Percentiles rank a stretch among this genome's conserved stretches.
Conservation (phyloP, 2,797 vertebrate genomes). For the Acrocephalus scirpaceus region DNA sequence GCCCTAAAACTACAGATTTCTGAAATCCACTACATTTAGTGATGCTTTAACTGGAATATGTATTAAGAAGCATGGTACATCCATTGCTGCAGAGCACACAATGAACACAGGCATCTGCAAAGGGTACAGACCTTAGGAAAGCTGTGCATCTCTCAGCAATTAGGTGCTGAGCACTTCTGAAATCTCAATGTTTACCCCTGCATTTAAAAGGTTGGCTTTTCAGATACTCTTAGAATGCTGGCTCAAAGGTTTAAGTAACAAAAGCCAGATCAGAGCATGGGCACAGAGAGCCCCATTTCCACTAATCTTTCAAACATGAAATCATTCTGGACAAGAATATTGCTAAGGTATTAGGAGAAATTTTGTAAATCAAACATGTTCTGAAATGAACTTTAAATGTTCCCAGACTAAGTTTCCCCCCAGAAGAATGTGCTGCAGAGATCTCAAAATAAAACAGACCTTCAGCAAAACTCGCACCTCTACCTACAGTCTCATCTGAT, state of each 20-base stretch:
- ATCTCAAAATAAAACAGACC: constrained; percentile 37
- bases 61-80: not conserved
- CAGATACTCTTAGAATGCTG: not conserved
- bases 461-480: constrained; percentile 39
- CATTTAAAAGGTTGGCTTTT: not conserved
- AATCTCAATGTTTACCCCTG: not conserved
- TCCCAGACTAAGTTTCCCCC: not conserved
- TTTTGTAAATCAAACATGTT: not conserved
- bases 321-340: not conserved
- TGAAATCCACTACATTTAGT: not conserved
- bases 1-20: not conserved
- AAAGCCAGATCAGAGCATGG: not conserved
- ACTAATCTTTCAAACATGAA: not conserved
- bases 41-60: not conserved
- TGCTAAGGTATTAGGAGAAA: not conserved
- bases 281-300: not conserved
- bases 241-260: not conserved
- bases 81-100: not conserved
- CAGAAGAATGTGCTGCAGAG: not conserved
- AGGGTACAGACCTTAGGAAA: not conserved
- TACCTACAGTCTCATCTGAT: constrained; percentile 24
- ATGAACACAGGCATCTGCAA: not conserved
- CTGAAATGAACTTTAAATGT: not conserved
- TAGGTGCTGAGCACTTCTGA: not conserved
- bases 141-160: not conserved